phyloP scores from a whole-genome alignment of 2,113 vertebrate genomes.

The Mustela nigripes region DNA sequence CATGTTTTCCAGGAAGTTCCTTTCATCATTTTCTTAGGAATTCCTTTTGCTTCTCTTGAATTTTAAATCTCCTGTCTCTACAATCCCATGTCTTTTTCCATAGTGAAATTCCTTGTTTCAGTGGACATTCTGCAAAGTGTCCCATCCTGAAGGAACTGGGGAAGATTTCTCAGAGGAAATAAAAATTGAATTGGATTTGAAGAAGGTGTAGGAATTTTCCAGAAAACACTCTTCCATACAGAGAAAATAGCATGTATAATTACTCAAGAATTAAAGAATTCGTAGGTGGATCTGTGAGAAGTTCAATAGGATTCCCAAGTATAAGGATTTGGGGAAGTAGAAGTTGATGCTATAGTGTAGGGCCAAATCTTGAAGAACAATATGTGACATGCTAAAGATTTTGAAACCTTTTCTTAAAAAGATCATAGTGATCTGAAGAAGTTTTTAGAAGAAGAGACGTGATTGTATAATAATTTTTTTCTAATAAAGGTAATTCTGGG shows the following conservation, averaged over 20 bases:
- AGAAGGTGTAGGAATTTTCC: not conserved
- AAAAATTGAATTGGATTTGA: conserved; percentile 12
- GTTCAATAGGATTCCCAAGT: not conserved
- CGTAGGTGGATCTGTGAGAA: not conserved
- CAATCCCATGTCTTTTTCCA: not conserved
- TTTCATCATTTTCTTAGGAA: conserved; percentile 11
- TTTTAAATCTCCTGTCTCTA: not conserved
- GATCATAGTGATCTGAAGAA: not conserved
- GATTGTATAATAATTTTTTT: conserved; percentile 5
- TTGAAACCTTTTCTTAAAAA: not conserved
- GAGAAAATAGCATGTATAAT: not conserved
- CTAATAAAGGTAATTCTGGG: not conserved
- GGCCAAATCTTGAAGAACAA: not conserved
- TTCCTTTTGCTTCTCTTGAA: not conserved
- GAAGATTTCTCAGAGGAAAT: conserved; percentile 5
- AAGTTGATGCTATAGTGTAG: not conserved
- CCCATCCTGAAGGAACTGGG: not conserved
- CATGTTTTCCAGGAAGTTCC: not conserved
- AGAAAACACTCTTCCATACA: not conserved
- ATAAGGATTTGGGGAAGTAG: not conserved
- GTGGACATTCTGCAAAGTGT: not conserved
- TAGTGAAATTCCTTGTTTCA: not conserved
- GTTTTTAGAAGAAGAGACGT: not conserved
- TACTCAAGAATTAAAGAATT: not conserved
- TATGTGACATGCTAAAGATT: conserved; percentile 8